Base-by-base conservation (phyloP, 2,113 vertebrate genomes). In the Stegastes partitus region DNA sequence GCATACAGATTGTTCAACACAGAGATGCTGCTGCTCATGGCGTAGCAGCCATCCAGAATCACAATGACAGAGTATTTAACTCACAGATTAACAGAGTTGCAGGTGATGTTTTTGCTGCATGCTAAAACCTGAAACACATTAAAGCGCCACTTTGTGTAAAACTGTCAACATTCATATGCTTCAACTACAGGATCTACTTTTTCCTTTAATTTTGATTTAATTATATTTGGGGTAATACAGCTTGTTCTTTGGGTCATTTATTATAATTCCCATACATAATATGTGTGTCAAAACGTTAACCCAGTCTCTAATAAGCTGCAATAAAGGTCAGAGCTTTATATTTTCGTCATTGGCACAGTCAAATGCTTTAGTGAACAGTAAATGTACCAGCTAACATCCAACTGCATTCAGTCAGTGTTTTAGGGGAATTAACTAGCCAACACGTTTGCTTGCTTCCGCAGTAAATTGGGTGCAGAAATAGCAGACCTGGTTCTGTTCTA, bases 131-230 rank as follows among this genome's bases (percentile, higher is more conserved):
- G 50, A 45, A 51, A 42, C 53, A 59, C 23, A 42, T 23, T 54
- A 31, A 56, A 63, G 12, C 58, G 26, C 14, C 55, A 58, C 5
- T 49, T 39, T 58, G 7, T 39, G 28, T 28, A 28, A 14, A 58
- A 39, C 28, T 31, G 37, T 9, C 18, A 63, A 74, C 81, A 82
- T 82, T 77, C 56, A 64, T 26, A 66, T 34, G 28, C 63, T 21
- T 64, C n/a, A 26, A 21, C 18, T 23, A 26, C 53, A 26, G 8
- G 22, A 49, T 51, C 5, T n/a, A 7, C 18, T 0, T 39, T 47
- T 62, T 54, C 11, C 12, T n/a, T 51, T 51, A 9, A 50, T 51
- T 66, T 15, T 18, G 6, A 10, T 34, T 34, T 50, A n/a, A 51
- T 23, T 34, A 34, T 34, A 34, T 34, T 34, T 34, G 8, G 31